phyloP scores from a whole-genome alignment of 64 coral and sea anemone species.

The Acropora yongei region DNA sequence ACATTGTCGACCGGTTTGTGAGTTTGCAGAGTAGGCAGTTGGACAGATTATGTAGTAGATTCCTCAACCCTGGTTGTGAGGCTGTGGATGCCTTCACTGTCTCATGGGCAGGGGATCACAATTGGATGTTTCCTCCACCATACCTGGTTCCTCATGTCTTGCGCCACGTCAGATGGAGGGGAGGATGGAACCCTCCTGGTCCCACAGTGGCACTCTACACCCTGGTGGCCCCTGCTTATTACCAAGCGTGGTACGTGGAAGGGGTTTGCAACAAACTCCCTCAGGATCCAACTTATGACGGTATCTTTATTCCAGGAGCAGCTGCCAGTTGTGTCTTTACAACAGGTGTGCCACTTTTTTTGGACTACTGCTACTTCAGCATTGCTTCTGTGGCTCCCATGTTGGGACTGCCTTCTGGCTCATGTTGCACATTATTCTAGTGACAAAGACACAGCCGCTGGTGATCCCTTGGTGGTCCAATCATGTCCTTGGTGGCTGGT shows the following conservation, averaged over 20 bases:
- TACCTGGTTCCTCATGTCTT: conserved; percentile 15
- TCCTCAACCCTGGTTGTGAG: conserved; percentile 44
- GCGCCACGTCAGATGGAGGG: neutral
- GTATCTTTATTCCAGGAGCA: conserved; percentile 45
- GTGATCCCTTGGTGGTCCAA: neutral
- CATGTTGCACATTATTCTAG: neutral
- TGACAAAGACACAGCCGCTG: neutral
- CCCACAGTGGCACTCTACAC: conserved; percentile 48
- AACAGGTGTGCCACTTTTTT: neutral
- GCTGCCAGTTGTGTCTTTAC: conserved; percentile 37
- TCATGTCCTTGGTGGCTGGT: too few species aligned
- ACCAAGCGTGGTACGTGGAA: neutral
- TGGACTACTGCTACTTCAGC: neutral
- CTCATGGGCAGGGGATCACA: conserved; percentile 15
- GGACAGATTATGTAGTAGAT: neutral
- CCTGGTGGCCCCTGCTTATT: conserved; percentile 28
- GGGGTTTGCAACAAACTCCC: neutral
- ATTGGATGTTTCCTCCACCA: conserved; percentile 64
- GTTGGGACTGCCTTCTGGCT: neutral
- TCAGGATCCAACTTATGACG: conserved; percentile 30
- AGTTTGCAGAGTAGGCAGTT: conserved; percentile 54
- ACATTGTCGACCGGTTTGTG: conserved; percentile 12
- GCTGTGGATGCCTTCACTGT: conserved; percentile 40
- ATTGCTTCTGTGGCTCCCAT: conserved; percentile 22
- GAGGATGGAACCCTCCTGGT: conserved; percentile 50